A percentile compares a stretch with the other conserved stretches of the same genome.
These are phyloP conservation scores for Rhopilema esculentum DNA, from an alignment of 30 jellyfish, hydroid and myxozoan genomes.

Conservation along the genomic window DNA sequence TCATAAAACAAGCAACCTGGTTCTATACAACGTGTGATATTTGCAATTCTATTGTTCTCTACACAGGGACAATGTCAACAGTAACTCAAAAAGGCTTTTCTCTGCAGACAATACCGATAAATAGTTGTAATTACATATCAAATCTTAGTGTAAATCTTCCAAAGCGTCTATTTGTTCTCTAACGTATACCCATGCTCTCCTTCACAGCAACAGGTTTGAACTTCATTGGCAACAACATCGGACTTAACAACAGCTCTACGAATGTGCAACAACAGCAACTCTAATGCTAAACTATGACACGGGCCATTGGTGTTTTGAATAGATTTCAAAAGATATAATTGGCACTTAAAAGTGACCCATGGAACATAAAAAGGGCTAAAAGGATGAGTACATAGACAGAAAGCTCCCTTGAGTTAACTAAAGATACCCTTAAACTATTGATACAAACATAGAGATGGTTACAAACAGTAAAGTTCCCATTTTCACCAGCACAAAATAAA, in stretches of 20 bases:
- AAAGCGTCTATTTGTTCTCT: not conserved
- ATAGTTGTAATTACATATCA: not conserved
- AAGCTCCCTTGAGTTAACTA: too few species aligned
- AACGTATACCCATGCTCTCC: not conserved
- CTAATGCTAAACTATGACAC: too few species aligned
- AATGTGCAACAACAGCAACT: not conserved
- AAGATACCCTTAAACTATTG: too few species aligned
- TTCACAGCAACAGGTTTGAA: not conserved
- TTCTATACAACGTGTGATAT: not conserved
- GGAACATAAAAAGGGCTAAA: too few species aligned
- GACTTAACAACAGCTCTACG: not conserved
- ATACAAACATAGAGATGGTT: too few species aligned
- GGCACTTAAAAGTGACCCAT: too few species aligned
- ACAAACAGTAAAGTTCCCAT: too few species aligned
- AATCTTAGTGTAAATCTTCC: not conserved
- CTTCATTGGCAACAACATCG: not conserved
- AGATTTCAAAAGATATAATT: too few species aligned
- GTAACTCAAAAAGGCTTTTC: not conserved
- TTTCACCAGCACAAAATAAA: too few species aligned
- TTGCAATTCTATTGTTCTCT: not conserved
- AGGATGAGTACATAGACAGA: too few species aligned
- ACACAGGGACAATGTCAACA: not conserved
- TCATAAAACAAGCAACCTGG: not conserved
- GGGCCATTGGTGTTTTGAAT: too few species aligned
- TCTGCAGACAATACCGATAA: not conserved